These are phyloP conservation scores for Muscicapa adusta DNA, from an alignment of 2,113 vertebrate genomes.

Conservation along the genomic window DNA sequence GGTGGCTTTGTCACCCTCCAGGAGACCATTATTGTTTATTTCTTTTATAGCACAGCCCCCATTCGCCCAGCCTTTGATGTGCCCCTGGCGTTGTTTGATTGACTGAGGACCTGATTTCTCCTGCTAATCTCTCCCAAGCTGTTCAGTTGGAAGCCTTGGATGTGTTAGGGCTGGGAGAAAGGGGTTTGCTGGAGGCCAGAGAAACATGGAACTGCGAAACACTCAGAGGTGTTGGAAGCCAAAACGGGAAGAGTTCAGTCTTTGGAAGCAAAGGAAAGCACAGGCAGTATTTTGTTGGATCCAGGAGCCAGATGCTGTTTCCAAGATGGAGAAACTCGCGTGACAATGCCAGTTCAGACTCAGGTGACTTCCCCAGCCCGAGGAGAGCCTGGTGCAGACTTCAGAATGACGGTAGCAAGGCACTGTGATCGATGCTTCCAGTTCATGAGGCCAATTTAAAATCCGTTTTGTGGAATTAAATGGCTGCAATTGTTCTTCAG, in stretches of 20 bases:
- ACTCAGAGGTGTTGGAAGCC: accelerated
- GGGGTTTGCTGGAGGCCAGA: not conserved
- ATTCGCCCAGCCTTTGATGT: not conserved
- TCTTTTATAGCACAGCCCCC: not conserved
- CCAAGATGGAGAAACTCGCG: not conserved
- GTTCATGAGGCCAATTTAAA: not conserved
- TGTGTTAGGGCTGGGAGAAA: not conserved
- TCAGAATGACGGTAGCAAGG: not conserved
- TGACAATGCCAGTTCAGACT: not conserved
- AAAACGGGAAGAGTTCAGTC: not conserved
- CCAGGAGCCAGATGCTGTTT: not conserved
- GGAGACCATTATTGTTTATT: not conserved
- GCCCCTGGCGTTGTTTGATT: not conserved
- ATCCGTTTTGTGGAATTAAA: not conserved
- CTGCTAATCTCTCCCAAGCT: not conserved
- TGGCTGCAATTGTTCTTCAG: constrained; percentile 11
- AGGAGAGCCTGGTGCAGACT: not conserved
- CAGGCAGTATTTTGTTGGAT: not conserved
- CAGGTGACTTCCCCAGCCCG: not conserved
- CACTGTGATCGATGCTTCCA: not conserved
- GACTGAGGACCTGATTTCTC: not conserved
- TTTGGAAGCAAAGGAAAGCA: not conserved
- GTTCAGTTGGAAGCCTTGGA: not conserved
- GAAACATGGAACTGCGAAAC: accelerated
- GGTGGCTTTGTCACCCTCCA: not conserved